Evolutionary conservation across 2,888 invertebrate species (phyloP).

Genomic region (Metacarcinus magister): DNA sequence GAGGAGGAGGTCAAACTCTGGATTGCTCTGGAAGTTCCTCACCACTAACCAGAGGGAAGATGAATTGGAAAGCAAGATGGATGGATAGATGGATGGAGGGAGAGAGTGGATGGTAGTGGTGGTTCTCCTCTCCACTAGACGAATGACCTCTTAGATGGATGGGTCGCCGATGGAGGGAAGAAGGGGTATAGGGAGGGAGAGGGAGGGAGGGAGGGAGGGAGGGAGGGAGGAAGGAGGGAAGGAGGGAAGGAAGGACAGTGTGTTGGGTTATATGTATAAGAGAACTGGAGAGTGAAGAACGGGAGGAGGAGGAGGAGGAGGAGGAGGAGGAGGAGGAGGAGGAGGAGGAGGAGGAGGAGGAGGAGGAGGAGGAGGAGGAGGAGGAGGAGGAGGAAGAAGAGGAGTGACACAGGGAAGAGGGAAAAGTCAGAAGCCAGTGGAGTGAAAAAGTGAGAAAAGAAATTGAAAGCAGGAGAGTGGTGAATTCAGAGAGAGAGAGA

Average conservation of each 20-base stretch:
- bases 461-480: constrained; percentile 47
- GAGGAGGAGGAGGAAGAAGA: too few relatives aligned
- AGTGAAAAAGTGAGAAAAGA: constrained; percentile 37
- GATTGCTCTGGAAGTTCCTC: constrained; percentile 27
- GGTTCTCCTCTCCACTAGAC: neutral
- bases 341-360: neutral
- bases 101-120: neutral
- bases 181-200: neutral
- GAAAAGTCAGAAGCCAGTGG: neutral
- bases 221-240: neutral
- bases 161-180: neutral
- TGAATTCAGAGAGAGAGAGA: neutral
- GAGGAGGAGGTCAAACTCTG: constrained; percentile 27
- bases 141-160: constrained; percentile 33
- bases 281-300: neutral
- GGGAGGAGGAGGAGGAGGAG: too few relatives aligned
- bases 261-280: neutral
- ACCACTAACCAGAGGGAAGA: constrained; percentile 21
- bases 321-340: neutral
- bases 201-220: neutral
- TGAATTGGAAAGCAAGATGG: constrained; percentile 40
- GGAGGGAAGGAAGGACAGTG: neutral
- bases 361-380: neutral
- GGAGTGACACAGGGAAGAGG: neutral
- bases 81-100: neutral